Base-by-base conservation (phyloP, 2,113 vertebrate species). In the Phrynosoma platyrhinos region DNA sequence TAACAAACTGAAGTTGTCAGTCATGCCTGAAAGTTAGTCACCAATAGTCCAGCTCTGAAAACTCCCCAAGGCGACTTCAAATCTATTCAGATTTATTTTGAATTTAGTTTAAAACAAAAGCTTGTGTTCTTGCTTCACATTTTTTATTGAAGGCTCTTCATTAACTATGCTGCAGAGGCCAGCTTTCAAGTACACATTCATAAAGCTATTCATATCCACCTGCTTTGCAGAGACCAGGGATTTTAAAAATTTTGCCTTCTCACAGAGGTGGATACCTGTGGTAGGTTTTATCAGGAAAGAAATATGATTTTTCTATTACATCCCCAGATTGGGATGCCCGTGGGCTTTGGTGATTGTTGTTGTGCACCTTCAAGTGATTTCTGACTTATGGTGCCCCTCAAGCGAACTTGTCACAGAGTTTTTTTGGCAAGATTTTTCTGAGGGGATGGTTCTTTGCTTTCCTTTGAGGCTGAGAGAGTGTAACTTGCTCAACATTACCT, bases 301-400 rank as follows among this genome's bases (percentile, higher is more conserved):
- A n/a, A 20, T 7, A 21, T 12, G 47, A 27, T 84, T n/a, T 66
- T 32, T 75, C n/a, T 82, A 21, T 36, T 16, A 20, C 1, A 40
- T 76, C 8, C 47, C 20, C 80, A 83, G 42, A 58, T n/a, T 25
- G 91, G 87, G 82, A 91, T 72, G 58, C 79, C 42, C 75, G 0
- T 91, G 88, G 89, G 91, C 14, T 18, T 62, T 62, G 12, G 58
- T 16, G 10, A 14, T 58, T 58, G 55, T 58, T 58, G 55, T 58
- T 58, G 14, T 58, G 55, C 9, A 10, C 55, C 55, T 58, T 58
- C 55, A 58, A 2, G 9, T 58, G 5, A 14, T 12, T 13, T 9
- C 10, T 58, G 55, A 58, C 9, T 58, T 58, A 58, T 1, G 9
- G 55, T 58, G 55, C 10, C 55, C 10, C 55, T 58, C 10, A 58